Evolutionary conservation across 2,888 invertebrate species (phyloP), one percentile per base, ranked within the genome.

Genomic region (Ligdia adustata): DNA sequence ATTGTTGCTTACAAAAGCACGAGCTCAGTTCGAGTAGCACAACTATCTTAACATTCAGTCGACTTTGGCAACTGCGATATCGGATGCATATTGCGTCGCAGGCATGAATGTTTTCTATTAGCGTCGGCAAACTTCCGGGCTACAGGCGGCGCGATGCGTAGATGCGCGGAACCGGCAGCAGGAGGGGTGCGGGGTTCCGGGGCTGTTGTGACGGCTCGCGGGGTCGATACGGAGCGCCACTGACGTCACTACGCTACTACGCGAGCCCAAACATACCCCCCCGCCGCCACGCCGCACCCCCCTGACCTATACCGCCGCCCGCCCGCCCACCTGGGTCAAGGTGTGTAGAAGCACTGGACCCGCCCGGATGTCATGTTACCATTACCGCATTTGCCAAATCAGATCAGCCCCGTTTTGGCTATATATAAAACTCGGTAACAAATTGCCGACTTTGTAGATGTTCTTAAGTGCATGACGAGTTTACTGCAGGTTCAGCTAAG

Each of bases 221-320:
- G 74, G 84, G 81, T 87, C 86, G 86, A 86, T 85, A 86, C 66
- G 69, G 78, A 75, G 73, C 75, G 82, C 69, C 79, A 52, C 69
- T 88, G 88, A 90, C 90, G 89, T 88, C 90, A 89, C 79, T 87
- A 90, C 88, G 83, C 82, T 88, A 88, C 88, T 89, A 88, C 85
- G 79, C 83, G 84, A 84, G 82, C 79, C 85, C 85, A 88, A 88
- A 87, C 87, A 86, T 73, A 72, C 74, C 77, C 80, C 79, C 69
- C 68, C 63, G 63, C 52, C 60, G 73, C 56, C 72, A 43, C 69
- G 45, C 61, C 65, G 54, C 71, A 62, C 77, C 77, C 84, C 69
- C 67, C 66, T 86, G 86, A 88, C 87, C 87, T 86, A 86, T 82
- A 82, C 82, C 82, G 84, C 68, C 72, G 76, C 69, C n/a, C n/a